Base-by-base conservation (phyloP, 2,113 vertebrate species). In the Mus pahari region DNA sequence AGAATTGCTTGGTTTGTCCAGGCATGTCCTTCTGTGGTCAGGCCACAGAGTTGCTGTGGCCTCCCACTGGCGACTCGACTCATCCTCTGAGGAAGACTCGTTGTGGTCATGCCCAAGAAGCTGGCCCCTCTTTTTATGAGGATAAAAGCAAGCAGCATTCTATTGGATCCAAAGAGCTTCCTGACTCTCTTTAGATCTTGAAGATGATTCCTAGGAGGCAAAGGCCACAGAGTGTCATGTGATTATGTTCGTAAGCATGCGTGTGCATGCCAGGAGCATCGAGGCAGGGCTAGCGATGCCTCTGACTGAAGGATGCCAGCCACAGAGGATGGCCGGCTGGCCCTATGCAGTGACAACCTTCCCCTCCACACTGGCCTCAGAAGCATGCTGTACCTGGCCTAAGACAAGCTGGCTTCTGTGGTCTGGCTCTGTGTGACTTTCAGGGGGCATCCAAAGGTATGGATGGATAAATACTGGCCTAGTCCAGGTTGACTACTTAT, bases 181-280 rank as follows among this genome's bases (percentile, higher is more conserved):
- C 88, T 87, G 92, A 89, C 81, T 93, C 96, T 90, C 62, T 82
- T 95, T 68, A 94, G 95, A 86, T 92, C 97, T 96, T 83, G 86
- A 73, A 82, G 88, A 90, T 60, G 48, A 91, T 82, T 92, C 53
- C 60, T 48, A 79, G 82, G 78, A 91, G 0, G 3, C 42, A 89
- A 81, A 95, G 73, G 60, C 74, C 92, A 48, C 77, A 36, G 31
- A 66, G 66, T 36, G 22, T 31, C 82, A 45, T 70, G n/a, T 53
- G 90, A 95, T 64, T 1, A 39, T 60, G 45, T 14, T 39, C 8
- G 5, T 39, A 39, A 53, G 36, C 42, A 31, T 26, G 48, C 55
- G 48, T 28, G 33, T 10, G 14, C 45, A 1, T 74, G 31, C 68
- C n/a, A 66, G 60, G 73, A 9, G 2, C 0, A 36, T 24, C 19